Base-by-base conservation (phyloP, 2,888 invertebrate genomes). In the Drosophila algonquin region DNA sequence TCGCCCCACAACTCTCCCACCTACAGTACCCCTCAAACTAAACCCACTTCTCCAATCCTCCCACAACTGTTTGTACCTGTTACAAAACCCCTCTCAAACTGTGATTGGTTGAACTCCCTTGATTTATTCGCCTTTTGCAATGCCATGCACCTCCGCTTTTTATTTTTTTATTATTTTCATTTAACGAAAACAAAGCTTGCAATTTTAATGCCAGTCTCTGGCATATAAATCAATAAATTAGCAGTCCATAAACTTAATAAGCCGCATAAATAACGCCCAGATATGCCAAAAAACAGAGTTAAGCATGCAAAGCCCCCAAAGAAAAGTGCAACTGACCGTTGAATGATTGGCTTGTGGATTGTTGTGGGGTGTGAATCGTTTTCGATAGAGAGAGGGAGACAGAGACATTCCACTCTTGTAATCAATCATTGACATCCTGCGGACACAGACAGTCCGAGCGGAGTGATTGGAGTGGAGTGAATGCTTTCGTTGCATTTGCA, bases 241-340 rank as follows among this genome's bases (percentile, higher is more conserved):
- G 68, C 82, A 87, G 87, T 67, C 61, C 77, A 81, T 87, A 77
- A 84, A 84, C 73, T 79, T 81, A 86, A 73, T 60, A 73, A 69
- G 62, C 59, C 63, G 59, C 67, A 63, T 69, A 65, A 68, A 60
- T 60, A 65, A 68, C 46, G 40, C 6, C 6, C 14, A n/a, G 40
- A 40, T 30, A 30, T 8, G 30, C 30, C 30, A 67, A 18, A 77
- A 74, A 63, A 51, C 21, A 24, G 14, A 32, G 18, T n/a, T 7
- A 21, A 27, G 5, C 63, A 65, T 54, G 55, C 86, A 85, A 65
- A 2, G 7, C 9, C 9, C 40, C 40, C 6, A 60, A 27, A 59
- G 48, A 32, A 30, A 48, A 69, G 50, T 56, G 56, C 50, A 16
- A 54, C 21, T 21, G n/a, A 51, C 24, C 50, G 32, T 61, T 45